Evolutionary conservation across 2,888 invertebrate genomes (phyloP).

Genomic region (Aspidiotus destructor): DNA sequence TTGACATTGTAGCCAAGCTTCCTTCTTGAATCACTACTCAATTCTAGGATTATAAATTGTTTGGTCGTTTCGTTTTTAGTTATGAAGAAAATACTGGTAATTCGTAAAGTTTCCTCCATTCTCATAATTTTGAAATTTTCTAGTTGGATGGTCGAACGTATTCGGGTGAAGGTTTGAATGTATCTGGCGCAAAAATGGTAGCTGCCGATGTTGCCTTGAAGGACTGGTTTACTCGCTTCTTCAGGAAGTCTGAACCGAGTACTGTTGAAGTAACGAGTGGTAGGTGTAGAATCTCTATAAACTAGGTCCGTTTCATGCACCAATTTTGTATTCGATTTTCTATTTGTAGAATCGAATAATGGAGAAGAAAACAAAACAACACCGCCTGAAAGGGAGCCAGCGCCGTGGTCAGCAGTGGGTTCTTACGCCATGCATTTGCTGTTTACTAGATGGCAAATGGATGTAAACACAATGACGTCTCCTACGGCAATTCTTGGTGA

Average conservation of each 20-base stretch:
- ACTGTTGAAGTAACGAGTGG: background rate
- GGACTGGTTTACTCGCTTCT: slow-evolving; percentile 23
- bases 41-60: no score
- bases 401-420: slow-evolving; percentile 29
- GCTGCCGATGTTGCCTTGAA: slow-evolving; percentile 28
- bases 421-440: slow-evolving; percentile 29
- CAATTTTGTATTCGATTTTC: no score
- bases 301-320: no score
- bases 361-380: background rate
- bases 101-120: no score
- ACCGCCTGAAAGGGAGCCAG: slow-evolving; percentile 6
- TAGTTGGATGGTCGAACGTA: slow-evolving; percentile 16
- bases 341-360: slow-evolving; percentile 1
- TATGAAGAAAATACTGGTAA: no score
- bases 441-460: slow-evolving; percentile 27
- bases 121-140: no score
- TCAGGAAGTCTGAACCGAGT: slow-evolving; percentile 17
- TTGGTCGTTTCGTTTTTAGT: no score
- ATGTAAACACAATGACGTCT: background rate
- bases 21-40: no score
- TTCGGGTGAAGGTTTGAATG: slow-evolving; percentile 13
- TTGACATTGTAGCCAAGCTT: no score
- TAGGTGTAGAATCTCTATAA: background rate
- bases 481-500: background rate
- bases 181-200: slow-evolving; percentile 26